Percentiles rank a stretch among this genome's conserved stretches.
Evolutionary conservation across 2,113 vertebrate genomes (phyloP).

Genomic region (Rhinoderma darwinii): DNA sequence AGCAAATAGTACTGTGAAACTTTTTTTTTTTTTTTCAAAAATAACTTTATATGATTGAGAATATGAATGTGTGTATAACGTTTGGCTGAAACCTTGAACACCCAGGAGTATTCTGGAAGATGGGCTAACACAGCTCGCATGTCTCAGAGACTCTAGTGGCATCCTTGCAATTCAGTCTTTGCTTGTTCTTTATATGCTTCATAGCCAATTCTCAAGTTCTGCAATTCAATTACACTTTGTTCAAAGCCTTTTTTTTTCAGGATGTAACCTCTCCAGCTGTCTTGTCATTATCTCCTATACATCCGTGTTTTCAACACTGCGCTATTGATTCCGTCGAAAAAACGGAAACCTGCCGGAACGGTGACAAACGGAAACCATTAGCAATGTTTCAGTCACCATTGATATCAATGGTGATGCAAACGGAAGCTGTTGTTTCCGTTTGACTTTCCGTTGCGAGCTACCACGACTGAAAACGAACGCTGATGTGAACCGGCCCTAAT

Average conservation of each 20-base stretch:
- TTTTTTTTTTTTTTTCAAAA: too few relatives aligned
- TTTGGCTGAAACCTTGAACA: background rate
- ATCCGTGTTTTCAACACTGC: background rate
- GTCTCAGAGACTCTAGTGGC: background rate
- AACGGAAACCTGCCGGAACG: too few relatives aligned
- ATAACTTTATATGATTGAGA: background rate
- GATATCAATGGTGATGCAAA: too few relatives aligned
- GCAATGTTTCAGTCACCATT: too few relatives aligned
- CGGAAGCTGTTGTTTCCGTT: too few relatives aligned
- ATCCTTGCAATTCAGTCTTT: background rate
- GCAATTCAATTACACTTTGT: background rate
- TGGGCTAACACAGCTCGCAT: background rate
- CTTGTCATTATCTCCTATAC: background rate
- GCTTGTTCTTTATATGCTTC: slow-evolving; percentile 30
- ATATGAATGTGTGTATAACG: background rate
- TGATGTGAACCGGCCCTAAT: too few relatives aligned
- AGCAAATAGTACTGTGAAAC: background rate
- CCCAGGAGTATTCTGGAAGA: background rate
- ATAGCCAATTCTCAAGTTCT: background rate
- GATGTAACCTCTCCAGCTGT: background rate
- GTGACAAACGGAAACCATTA: too few relatives aligned
- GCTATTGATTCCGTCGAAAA: too few relatives aligned
- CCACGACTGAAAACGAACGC: too few relatives aligned
- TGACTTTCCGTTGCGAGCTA: too few relatives aligned
- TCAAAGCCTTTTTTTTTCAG: background rate